Evolutionary conservation across 1,140 invertebrate species (phyloP).

Genomic region (Hyles vespertilio): DNA sequence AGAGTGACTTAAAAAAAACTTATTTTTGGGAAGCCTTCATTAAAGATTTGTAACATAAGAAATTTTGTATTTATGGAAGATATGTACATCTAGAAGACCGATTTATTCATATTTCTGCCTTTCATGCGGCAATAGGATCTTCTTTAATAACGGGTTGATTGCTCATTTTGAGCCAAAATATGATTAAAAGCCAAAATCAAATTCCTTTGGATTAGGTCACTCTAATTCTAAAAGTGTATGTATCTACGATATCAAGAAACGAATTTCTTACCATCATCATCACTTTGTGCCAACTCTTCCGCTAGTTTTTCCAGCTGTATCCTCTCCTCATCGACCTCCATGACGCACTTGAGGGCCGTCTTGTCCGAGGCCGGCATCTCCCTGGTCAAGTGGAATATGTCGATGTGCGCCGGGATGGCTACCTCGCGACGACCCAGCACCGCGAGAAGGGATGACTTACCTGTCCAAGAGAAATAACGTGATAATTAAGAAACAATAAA

Average conservation of each 20-base stretch:
- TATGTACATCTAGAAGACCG: too few species aligned
- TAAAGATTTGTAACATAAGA: too few species aligned
- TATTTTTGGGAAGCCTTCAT: too few species aligned
- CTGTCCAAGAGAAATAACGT: constrained; percentile 53
- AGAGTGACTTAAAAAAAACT: too few species aligned
- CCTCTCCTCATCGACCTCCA: constrained; percentile 98
- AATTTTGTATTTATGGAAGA: too few species aligned
- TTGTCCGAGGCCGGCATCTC: constrained; percentile 98
- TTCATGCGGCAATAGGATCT: too few species aligned
- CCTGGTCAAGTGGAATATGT: constrained; percentile 97
- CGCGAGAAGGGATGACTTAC: constrained; percentile 95
- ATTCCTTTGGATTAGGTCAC: too few species aligned
- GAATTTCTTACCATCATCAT: constrained; percentile 84
- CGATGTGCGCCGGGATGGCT: constrained; percentile 96
- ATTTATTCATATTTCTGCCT: too few species aligned
- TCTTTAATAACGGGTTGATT: too few species aligned
- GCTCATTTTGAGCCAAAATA: too few species aligned
- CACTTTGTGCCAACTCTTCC: constrained; percentile 90
- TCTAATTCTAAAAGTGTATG: too few species aligned
- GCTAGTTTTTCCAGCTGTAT: constrained; percentile 94
- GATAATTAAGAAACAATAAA: background rate
- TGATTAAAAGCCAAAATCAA: too few species aligned
- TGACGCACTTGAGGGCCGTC: constrained; percentile 95
- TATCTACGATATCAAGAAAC: background rate
- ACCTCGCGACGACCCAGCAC: constrained; percentile 96